Evolutionary conservation across 2,113 vertebrate species (phyloP).

Genomic region (Cervus canadensis): DNA sequence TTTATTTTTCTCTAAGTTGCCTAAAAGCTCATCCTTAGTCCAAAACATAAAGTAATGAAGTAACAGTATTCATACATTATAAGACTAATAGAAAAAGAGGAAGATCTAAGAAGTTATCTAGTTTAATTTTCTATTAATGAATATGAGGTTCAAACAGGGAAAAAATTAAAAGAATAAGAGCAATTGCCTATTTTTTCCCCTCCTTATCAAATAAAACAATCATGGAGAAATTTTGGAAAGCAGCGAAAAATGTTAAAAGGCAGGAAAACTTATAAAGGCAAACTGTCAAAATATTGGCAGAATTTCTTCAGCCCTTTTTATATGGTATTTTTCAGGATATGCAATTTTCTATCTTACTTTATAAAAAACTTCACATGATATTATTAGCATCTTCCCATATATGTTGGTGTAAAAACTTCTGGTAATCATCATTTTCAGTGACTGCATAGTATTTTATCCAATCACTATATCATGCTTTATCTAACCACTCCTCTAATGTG

Average conservation of each 20-base stretch:
- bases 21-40: slow-evolving; percentile 10
- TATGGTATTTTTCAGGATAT: slow-evolving; percentile 17
- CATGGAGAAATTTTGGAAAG: slow-evolving; percentile 5
- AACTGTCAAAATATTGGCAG: slow-evolving; percentile 5
- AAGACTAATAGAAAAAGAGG: neutral
- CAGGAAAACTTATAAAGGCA: neutral
- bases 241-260: slow-evolving; percentile 12
- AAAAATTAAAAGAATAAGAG: neutral
- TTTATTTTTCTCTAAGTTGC: neutral
- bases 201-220: neutral
- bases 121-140: neutral
- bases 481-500: slow-evolving; percentile 25
- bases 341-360: neutral
- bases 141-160: neutral
- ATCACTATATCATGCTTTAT: neutral
- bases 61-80: neutral
- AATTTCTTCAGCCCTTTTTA: slow-evolving; percentile 9
- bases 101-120: neutral
- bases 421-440: slow-evolving; percentile 1
- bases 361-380: neutral
- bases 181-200: neutral
- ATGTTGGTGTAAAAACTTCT: neutral
- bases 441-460: slow-evolving; percentile 7
- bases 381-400: neutral
- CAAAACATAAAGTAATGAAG: neutral